phyloP scores from a whole-genome alignment of 2,888 invertebrate species.

The Ectropis crepuscularia region DNA sequence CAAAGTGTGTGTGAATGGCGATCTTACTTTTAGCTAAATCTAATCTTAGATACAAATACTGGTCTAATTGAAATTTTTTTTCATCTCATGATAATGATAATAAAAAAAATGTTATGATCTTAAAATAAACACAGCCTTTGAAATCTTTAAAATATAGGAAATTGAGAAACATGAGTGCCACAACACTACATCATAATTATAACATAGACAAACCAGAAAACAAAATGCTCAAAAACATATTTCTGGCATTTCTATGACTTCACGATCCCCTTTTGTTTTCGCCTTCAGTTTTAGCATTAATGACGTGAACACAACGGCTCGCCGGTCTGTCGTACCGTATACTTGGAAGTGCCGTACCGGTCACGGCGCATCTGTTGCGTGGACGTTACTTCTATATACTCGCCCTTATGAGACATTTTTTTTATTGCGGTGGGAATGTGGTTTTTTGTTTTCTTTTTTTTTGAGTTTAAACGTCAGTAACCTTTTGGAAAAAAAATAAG shows the following conservation, averaged over 20 bases:
- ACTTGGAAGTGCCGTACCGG: constrained; percentile 61
- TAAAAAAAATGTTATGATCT: too few relatives aligned
- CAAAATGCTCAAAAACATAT: background rate
- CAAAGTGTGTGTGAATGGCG: too few relatives aligned
- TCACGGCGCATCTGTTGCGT: constrained; percentile 69
- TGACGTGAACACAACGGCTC: constrained; percentile 68
- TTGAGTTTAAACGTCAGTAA: background rate
- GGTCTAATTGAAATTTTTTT: too few relatives aligned
- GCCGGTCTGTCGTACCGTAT: constrained; percentile 75
- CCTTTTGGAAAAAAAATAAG: too few relatives aligned
- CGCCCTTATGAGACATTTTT: constrained; percentile 48
- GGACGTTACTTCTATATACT: constrained; percentile 52
- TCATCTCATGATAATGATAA: too few relatives aligned
- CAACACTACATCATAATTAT: background rate
- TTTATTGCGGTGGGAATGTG: constrained; percentile 3
- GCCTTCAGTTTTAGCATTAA: constrained; percentile 70
- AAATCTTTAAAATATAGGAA: too few relatives aligned
- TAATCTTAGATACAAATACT: too few relatives aligned
- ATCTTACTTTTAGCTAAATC: too few relatives aligned
- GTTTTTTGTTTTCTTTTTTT: constrained; percentile 9
- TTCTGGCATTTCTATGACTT: constrained; percentile 34
- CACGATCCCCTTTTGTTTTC: constrained; percentile 34
- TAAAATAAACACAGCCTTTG: too few relatives aligned
- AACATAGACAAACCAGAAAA: background rate
- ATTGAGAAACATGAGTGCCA: background rate